Conservation (phyloP, 2,113 vertebrate genomes). For the Silurus meridionalis region DNA sequence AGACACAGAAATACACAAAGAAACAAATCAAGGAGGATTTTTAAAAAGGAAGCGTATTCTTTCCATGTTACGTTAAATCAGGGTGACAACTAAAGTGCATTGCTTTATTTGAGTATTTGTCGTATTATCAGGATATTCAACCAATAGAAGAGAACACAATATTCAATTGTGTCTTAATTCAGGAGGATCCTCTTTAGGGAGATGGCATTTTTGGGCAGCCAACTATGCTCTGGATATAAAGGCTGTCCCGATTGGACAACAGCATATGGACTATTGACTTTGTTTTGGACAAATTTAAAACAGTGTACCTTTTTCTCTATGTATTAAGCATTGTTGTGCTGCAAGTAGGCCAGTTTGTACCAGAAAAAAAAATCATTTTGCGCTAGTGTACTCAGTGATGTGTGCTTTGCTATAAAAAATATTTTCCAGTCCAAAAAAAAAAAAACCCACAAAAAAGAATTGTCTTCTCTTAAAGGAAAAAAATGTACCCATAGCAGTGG, state of each 20-base stretch:
- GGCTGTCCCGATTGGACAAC: background rate
- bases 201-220: background rate
- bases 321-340: background rate
- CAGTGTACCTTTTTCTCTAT: background rate
- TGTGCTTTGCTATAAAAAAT: conserved; percentile 13
- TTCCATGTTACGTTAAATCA: background rate
- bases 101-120: background rate
- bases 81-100: background rate
- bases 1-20: background rate
- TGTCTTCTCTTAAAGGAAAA: background rate
- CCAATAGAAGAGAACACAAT: background rate
- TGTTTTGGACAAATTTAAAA: background rate
- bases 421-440: background rate
- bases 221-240: background rate
- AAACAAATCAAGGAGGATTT: background rate
- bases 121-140: background rate
- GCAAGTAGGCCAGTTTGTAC: background rate
- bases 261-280: background rate
- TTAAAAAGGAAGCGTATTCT: background rate
- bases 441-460: background rate
- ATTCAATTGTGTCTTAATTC: background rate
- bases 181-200: background rate
- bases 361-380: background rate
- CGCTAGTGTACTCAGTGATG: background rate
- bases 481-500: background rate